Conservation (phyloP, 2,113 vertebrate genomes). For the Trichechus manatus region DNA sequence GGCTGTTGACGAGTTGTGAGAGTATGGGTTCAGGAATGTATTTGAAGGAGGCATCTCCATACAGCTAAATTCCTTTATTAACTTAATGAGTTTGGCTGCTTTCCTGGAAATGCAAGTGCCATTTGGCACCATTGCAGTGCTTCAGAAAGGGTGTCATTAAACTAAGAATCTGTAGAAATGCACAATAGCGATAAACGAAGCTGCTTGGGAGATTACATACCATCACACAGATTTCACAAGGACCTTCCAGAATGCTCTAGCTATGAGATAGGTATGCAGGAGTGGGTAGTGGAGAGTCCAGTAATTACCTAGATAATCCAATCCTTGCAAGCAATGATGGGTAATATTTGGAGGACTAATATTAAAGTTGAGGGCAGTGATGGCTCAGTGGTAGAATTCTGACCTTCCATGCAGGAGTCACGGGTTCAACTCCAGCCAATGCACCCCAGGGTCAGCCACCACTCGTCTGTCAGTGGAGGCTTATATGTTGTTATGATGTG, state of each 20-base stretch:
- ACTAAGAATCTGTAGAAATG: neutral
- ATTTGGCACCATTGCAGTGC: constrained; percentile 52
- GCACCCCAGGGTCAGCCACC: neutral
- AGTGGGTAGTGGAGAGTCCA: rapidly evolving
- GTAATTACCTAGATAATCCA: neutral
- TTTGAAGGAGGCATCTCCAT: constrained; percentile 50
- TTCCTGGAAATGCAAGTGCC: constrained; percentile 75
- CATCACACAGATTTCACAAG: neutral
- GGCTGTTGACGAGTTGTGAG: neutral
- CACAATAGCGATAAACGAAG: neutral
- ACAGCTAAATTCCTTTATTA: constrained; percentile 70
- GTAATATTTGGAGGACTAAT: neutral
- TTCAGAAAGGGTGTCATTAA: constrained; percentile 70
- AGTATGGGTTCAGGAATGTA: neutral
- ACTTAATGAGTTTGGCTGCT: constrained; percentile 78
- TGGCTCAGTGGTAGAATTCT: neutral
- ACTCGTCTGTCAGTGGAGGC: neutral
- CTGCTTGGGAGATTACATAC: constrained; percentile 36
- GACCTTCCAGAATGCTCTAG: neutral
- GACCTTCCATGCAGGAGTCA: neutral
- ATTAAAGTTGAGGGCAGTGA: neutral
- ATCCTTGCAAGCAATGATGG: neutral
- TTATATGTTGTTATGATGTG: neutral
- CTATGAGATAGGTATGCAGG: neutral
- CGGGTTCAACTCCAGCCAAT: neutral